These are phyloP conservation scores for Phlogophora meticulosa DNA, from an alignment of 2,888 invertebrate species.

Conservation along the genomic window DNA sequence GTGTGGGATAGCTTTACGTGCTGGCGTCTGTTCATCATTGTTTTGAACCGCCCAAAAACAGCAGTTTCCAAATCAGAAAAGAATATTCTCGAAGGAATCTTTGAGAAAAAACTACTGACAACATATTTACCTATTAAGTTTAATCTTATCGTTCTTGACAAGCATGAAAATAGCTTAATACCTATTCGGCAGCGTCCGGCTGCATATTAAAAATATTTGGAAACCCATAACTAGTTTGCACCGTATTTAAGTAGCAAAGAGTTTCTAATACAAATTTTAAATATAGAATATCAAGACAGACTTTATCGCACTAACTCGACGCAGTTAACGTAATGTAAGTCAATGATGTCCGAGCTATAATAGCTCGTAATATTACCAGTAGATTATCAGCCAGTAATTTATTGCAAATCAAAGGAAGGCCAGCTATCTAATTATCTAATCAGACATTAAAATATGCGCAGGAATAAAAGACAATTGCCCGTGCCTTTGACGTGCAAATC, in stretches of 20 bases:
- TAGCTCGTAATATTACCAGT: constrained; percentile 27
- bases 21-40: too few relatives aligned
- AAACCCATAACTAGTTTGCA: too few relatives aligned
- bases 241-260: neutral
- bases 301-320: neutral
- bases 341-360: constrained; percentile 36
- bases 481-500: constrained; percentile 46
- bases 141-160: neutral
- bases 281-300: neutral
- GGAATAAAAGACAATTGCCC: constrained; percentile 39
- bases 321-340: constrained; percentile 29
- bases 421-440: constrained; percentile 48
- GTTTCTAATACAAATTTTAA: neutral
- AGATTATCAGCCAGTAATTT: constrained; percentile 39
- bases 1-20: too few relatives aligned
- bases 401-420: constrained; percentile 50
- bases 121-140: neutral
- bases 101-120: neutral
- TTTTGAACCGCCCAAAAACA: neutral
- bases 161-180: too few relatives aligned
- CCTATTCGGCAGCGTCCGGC: neutral
- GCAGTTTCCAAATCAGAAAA: neutral
- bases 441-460: constrained; percentile 34
- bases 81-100: neutral
- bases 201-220: neutral